These are phyloP conservation scores for Eriocheir sinensis DNA, from an alignment of 1,140 invertebrate species.

Conservation along the genomic window DNA sequence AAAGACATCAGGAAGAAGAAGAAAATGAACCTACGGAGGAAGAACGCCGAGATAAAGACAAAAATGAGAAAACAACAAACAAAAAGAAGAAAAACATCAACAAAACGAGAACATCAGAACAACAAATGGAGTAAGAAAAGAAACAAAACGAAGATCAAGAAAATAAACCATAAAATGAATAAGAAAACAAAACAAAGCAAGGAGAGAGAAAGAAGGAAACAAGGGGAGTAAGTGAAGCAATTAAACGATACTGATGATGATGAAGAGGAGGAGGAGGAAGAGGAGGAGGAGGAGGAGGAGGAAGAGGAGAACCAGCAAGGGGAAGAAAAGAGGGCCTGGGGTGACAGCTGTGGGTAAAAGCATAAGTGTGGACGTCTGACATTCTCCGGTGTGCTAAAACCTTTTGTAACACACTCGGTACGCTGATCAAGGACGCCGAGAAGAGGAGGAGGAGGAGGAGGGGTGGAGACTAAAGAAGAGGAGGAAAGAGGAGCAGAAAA, in stretches of 20 bases:
- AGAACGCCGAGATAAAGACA: no score
- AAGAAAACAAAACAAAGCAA: no score
- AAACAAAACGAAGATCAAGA: no score
- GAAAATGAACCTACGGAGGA: background rate
- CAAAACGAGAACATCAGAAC: background rate
- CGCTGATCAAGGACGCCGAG: background rate
- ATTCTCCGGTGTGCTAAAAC: background rate
- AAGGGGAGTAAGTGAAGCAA: no score
- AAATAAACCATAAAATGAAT: background rate
- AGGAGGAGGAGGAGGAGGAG: no score
- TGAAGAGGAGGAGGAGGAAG: no score
- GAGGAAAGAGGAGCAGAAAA: background rate
- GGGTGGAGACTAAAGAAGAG: no score
- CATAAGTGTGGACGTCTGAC: background rate
- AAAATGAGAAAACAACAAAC: background rate
- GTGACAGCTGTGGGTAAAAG: background rate
- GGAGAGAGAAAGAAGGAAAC: background rate
- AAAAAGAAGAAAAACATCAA: background rate
- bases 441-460: no score
- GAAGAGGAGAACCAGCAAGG: no score
- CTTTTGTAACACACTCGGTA: background rate
- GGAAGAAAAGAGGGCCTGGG: background rate
- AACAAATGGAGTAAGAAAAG: no score
- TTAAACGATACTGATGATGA: no score
- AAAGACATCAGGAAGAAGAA: background rate